These are phyloP conservation scores for Caenorhabditis angaria DNA, from an alignment of 2,888 invertebrate species.

Conservation along the genomic window DNA sequence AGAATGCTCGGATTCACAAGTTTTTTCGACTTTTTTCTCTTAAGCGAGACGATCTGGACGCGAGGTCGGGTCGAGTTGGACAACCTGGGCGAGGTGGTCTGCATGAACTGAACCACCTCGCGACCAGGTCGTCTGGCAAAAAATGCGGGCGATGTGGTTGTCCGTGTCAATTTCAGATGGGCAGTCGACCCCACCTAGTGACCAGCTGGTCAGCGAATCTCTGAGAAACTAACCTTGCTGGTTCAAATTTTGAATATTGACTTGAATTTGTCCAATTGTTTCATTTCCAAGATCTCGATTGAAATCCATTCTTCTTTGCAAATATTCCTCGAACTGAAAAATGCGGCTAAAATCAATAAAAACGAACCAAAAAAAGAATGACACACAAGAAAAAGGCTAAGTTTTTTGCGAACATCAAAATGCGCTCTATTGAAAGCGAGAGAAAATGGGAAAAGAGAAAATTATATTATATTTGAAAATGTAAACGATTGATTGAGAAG, in stretches of 20 bases:
- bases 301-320: conserved; percentile 52
- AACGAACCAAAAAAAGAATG: conserved; percentile 7
- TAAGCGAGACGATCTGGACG: too few species aligned
- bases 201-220: not conserved
- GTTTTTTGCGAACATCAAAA: conserved; percentile 1
- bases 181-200: too few species aligned
- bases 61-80: too few species aligned
- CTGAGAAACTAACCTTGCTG: conserved; percentile 45
- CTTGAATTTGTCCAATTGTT: conserved; percentile 45
- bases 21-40: too few species aligned
- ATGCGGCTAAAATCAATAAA: too few species aligned
- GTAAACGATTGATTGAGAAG: not conserved
- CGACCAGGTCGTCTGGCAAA: too few species aligned
- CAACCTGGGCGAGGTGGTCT: too few species aligned
- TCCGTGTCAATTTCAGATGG: too few species aligned
- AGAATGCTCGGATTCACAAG: too few species aligned
- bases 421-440: conserved; percentile 13
- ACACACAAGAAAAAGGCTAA: too few species aligned
- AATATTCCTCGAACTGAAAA: conserved; percentile 34
- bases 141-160: too few species aligned
- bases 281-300: conserved; percentile 51
- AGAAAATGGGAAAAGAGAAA: conserved; percentile 1
- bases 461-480: not conserved
- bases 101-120: too few species aligned
- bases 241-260: conserved; percentile 53